Conservation (phyloP, 1,140 invertebrate genomes). For the Wiebesia pumilae region DNA sequence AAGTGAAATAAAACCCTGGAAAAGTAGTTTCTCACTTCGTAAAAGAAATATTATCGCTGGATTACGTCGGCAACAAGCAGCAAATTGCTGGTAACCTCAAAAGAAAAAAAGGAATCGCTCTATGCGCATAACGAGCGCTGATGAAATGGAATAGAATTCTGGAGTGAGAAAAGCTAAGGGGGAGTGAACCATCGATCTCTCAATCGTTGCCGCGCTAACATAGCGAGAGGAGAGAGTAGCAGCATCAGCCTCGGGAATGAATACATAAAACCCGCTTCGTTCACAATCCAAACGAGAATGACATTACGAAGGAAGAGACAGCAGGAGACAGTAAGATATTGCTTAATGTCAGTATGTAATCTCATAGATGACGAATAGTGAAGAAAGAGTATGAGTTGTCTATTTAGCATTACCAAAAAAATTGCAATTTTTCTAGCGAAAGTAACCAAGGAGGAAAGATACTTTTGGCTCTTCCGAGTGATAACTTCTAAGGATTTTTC, state of each 20-base stretch:
- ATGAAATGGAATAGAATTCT: background rate
- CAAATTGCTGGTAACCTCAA: conserved; percentile 23
- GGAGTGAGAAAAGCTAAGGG: background rate
- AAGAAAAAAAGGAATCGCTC: conserved; percentile 28
- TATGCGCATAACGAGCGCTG: background rate
- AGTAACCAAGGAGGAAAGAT: background rate
- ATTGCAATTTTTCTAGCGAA: background rate
- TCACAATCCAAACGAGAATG: background rate
- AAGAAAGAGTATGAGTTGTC: background rate
- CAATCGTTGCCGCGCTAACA: conserved; percentile 26
- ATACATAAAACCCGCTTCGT: conserved; percentile 9
- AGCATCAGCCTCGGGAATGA: background rate
- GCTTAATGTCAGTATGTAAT: conserved; percentile 18
- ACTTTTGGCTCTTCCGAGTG: background rate
- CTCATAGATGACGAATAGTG: background rate
- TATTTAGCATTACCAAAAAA: conserved; percentile 41
- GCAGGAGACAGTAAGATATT: conserved; percentile 2
- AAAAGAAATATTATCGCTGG: conserved; percentile 20
- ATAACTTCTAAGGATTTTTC: background rate
- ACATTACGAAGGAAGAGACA: background rate
- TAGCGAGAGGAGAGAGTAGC: background rate
- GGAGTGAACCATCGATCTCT: conserved; percentile 36
- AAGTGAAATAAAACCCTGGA: background rate
- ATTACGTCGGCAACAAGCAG: background rate
- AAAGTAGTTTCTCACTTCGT: conserved; percentile 11